Base-by-base conservation (phyloP, 1,140 invertebrate genomes). In the Lordiphosa mommai region DNA sequence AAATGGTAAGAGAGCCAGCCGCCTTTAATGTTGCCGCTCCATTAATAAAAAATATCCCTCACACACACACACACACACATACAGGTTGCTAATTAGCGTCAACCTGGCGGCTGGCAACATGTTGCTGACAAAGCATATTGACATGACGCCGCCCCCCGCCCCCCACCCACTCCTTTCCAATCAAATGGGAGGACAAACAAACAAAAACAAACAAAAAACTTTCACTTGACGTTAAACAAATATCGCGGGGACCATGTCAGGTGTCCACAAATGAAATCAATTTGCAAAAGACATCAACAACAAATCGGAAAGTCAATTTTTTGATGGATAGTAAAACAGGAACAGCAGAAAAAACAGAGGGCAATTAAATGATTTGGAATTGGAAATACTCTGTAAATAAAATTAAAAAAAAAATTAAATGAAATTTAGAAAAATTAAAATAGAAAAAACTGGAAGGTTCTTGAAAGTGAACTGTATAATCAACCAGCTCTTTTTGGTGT, bases 151-250 rank as follows among this genome's bases (percentile, higher is more conserved):
- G 5, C 9, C 6, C 3, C 6, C 44, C 44, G 0, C 10, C 9
- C 4, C 13, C 38, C 9, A 0, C n/a, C 27, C 7, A 0, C 3
- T 4, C 29, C 12, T n/a, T 10, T 16, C 44, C 27, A 70, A 74
- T 46, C 14, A 46, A 53, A 41, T 32, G 44, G 37, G 9, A 46
- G 67, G 53, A 58, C n/a, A 37, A 49, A 53, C 7, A 46, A 51
- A 41, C 48, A 53, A 10, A 30, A 33, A 59, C 7, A 36, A 16
- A 40, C 48, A 58, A 33, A 52, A 69, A 69, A 76, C 76, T 82
- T 80, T 74, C 71, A 80, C 76, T 82, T 71, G 76, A 67, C 76
- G 58, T 46, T 74, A 71, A 71, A 48, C 71, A 80, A 80, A 80
- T 65, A 80, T 82, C 56, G 44, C 32, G 14, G 20, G 44, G 37